Conservation (phyloP, 2,888 invertebrate species). For the Dendrolimus houi region DNA sequence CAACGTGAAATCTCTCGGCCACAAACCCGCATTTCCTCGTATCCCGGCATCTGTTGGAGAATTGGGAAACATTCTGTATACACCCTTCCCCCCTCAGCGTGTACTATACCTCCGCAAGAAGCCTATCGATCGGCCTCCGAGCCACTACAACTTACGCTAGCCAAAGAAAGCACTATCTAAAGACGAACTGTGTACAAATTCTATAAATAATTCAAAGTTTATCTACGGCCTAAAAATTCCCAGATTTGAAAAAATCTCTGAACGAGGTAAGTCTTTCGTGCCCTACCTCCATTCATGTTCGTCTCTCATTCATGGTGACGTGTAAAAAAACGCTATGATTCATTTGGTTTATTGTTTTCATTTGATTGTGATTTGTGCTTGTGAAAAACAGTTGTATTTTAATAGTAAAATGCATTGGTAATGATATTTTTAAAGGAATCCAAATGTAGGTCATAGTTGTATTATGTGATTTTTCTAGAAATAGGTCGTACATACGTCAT, state of each 20-base stretch:
- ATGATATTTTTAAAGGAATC: slow-evolving; percentile 2
- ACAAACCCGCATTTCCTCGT: slow-evolving; percentile 12
- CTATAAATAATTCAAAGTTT: slow-evolving; percentile 31
- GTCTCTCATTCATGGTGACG: slow-evolving; percentile 45
- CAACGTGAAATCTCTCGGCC: slow-evolving; percentile 19
- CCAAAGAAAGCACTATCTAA: slow-evolving; percentile 47
- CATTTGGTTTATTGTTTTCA: slow-evolving; percentile 28
- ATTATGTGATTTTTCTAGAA: slow-evolving; percentile 39
- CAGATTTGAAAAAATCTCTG: slow-evolving; percentile 14
- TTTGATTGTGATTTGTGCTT: slow-evolving; percentile 22
- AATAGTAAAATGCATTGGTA: slow-evolving; percentile 1
- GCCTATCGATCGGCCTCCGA: slow-evolving; percentile 54
- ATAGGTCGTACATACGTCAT: slow-evolving; percentile 45
- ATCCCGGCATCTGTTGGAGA: slow-evolving; percentile 56
- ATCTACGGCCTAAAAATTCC: slow-evolving; percentile 36
- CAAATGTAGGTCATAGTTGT: slow-evolving; percentile 25
- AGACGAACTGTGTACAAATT: slow-evolving; percentile 19
- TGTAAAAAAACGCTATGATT: slow-evolving; percentile 27
- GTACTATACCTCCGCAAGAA: slow-evolving; percentile 22
- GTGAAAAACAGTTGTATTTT: slow-evolving; percentile 4
- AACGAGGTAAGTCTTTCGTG: slow-evolving; percentile 40
- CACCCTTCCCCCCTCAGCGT: slow-evolving; percentile 23
- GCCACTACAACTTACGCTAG: slow-evolving; percentile 55
- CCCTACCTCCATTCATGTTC: slow-evolving; percentile 28
- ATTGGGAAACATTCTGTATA: slow-evolving; percentile 26